Evolutionary conservation across 1,140 invertebrate species (phyloP), one percentile per base, ranked within the genome.

Genomic region (Harlomillsia oculata): DNA sequence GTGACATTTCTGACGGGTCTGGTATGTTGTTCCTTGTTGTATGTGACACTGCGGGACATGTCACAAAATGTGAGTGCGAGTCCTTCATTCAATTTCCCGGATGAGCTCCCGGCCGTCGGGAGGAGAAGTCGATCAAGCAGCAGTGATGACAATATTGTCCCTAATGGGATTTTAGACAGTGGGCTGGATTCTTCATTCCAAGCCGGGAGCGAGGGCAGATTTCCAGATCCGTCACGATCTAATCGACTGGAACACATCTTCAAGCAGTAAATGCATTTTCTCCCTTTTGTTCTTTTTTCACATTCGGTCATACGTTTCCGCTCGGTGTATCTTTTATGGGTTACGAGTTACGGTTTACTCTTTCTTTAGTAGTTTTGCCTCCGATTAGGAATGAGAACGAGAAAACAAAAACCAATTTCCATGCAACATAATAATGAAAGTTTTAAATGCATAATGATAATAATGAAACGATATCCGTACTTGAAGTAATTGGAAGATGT

Each of bases 191-290:
- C 13, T 20, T 16, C 9, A 13, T 32, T 32, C 28, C 13, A 18
- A 20, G 23, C 21, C 18, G 34, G 20, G 4, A 29, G 46, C n/a
- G 37, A 49, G 16, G 46, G 21, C 18, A 39, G 18, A 32, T 50
- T 36, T 23, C 48, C 39, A 23, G 39, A 50, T 50, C 23, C 48
- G 26, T 50, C 48, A 36, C 34, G 14, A 23, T 32, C 48, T 36
- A 50, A 50, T 50, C 48, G 48, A 23, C 23, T 50, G 48, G 48
- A 50, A 50, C 34, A 50, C 34, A 37, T 50, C 34, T 50, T 50
- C 48, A n/a, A 36, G 32, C 36, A 50, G 48, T 50, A 34, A 49
- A 16, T 30, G 34, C 21, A 21, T 48, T 48, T 48, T 48, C 36
- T 30, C 45, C 36, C 29, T 32, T 48, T 28, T 48, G 30, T 21